These are phyloP conservation scores for Megaceryle alcyon DNA, from an alignment of 2,797 vertebrate species.

Conservation along the genomic window DNA sequence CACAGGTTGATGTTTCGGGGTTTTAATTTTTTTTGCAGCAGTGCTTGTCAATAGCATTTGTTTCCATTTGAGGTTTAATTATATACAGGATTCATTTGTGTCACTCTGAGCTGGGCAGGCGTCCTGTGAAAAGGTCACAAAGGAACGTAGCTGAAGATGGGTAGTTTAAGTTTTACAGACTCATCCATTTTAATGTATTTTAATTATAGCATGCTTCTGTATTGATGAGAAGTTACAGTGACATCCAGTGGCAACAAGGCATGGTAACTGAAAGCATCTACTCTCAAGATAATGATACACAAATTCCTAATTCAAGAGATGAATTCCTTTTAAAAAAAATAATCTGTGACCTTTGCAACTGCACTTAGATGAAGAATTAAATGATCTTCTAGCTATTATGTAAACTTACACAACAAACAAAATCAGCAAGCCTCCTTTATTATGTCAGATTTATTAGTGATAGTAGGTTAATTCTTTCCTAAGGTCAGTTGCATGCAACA, in stretches of 20 bases:
- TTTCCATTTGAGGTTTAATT: conserved; percentile 44
- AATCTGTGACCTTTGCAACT: conserved; percentile 53
- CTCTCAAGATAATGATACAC: not conserved
- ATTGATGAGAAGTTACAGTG: conserved; percentile 40
- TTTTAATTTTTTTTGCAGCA: conserved; percentile 23
- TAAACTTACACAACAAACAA: conserved; percentile 64
- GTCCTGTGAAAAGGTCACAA: conserved; percentile 63
- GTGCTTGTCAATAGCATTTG: conserved; percentile 30
- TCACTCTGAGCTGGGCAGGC: conserved; percentile 56
- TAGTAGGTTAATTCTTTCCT: conserved; percentile 86
- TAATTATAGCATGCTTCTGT: not conserved
- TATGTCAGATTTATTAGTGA: conserved; percentile 86
- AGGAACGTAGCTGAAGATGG: conserved; percentile 27
- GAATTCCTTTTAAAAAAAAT: not conserved
- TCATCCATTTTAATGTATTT: conserved; percentile 35
- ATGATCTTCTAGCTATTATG: not conserved
- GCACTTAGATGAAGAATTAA: conserved; percentile 70
- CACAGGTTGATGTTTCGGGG: not conserved
- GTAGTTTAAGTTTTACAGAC: not conserved
- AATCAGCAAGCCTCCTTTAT: conserved; percentile 55
- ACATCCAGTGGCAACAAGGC: conserved; percentile 67
- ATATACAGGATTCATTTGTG: conserved; percentile 44
- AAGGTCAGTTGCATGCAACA: conserved; percentile 95
- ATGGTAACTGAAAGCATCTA: not conserved
- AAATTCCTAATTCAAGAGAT: not conserved